phyloP scores from a whole-genome alignment of 2,888 invertebrate genomes.

The Macrosoma leucophasiata region DNA sequence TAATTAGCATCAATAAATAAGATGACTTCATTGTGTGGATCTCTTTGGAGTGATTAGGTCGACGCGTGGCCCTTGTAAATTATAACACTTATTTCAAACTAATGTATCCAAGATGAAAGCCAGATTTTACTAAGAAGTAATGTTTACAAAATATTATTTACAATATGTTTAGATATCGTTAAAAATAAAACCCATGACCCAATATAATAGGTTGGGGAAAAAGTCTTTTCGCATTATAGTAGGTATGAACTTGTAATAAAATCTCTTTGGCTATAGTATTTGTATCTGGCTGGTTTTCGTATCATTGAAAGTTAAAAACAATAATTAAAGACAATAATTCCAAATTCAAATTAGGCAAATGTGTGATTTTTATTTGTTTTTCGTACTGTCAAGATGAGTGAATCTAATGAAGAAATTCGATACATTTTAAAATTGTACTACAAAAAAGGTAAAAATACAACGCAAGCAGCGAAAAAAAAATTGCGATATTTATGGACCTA shows the following conservation, averaged over 20 bases:
- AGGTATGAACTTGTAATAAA: too few species aligned
- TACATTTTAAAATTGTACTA: slow-evolving; percentile 8
- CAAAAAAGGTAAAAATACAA: too few species aligned
- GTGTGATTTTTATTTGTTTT: slow-evolving; percentile 2
- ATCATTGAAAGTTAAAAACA: too few species aligned
- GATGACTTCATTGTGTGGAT: slow-evolving; percentile 61
- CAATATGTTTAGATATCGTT: slow-evolving; percentile 20
- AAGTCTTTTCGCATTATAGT: too few species aligned
- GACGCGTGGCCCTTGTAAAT: slow-evolving; percentile 27
- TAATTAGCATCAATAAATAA: slow-evolving; percentile 70
- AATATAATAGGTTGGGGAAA: too few species aligned
- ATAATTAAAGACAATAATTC: slow-evolving; percentile 14
- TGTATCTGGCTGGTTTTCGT: too few species aligned
- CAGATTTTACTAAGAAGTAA: slow-evolving; percentile 19
- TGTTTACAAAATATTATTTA: slow-evolving; percentile 19
- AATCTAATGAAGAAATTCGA: slow-evolving; percentile 7
- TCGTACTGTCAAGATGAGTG: slow-evolving; percentile 1
- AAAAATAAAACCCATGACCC: slow-evolving; percentile 29
- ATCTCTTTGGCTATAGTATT: too few species aligned
- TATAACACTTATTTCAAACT: slow-evolving; percentile 13
- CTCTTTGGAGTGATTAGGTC: slow-evolving; percentile 46
- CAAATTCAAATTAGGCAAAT: neutral
- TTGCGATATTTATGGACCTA: too few species aligned
- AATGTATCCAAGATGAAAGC: slow-evolving; percentile 4
- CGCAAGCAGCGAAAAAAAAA: too few species aligned